These are phyloP conservation scores for Tubiluchus corallicola DNA, from an alignment of 2,888 invertebrate genomes.

Conservation along the genomic window DNA sequence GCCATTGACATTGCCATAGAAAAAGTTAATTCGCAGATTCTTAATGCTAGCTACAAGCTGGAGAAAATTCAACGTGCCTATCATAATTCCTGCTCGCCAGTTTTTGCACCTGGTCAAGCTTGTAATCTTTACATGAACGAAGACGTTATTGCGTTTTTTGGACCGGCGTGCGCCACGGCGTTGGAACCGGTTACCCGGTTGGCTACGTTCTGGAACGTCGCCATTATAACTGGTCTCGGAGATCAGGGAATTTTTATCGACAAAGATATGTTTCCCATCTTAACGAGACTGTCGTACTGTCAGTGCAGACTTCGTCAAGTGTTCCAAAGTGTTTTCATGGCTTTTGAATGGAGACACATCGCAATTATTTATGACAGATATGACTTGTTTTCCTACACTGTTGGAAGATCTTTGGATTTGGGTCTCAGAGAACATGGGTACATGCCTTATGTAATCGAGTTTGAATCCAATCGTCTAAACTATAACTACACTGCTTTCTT, in stretches of 20 bases:
- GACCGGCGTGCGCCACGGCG: slow-evolving; percentile 9
- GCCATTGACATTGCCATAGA: slow-evolving; percentile 17
- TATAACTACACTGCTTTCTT: slow-evolving; percentile 1
- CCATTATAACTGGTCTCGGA: neutral
- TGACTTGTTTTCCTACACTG: neutral
- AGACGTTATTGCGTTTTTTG: slow-evolving; percentile 10
- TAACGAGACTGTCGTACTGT: neutral
- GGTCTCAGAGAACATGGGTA: neutral
- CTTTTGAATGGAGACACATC: neutral
- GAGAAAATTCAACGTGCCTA: slow-evolving; percentile 13
- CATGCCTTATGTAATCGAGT: neutral
- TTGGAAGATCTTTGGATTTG: neutral
- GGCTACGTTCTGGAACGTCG: neutral
- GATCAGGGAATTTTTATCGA: neutral
- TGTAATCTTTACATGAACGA: neutral
- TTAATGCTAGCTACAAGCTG: slow-evolving; percentile 15
- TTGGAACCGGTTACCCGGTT: slow-evolving; percentile 6
- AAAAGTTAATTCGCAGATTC: slow-evolving; percentile 15
- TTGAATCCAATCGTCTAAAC: neutral
- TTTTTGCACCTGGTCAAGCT: slow-evolving; percentile 15
- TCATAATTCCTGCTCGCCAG: slow-evolving; percentile 13
- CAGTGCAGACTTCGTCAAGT: neutral
- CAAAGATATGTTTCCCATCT: neutral
- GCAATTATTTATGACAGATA: neutral
- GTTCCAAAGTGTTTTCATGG: neutral